Evolutionary conservation across 2,888 invertebrate genomes (phyloP).

Genomic region (Drosophila algonquin): DNA sequence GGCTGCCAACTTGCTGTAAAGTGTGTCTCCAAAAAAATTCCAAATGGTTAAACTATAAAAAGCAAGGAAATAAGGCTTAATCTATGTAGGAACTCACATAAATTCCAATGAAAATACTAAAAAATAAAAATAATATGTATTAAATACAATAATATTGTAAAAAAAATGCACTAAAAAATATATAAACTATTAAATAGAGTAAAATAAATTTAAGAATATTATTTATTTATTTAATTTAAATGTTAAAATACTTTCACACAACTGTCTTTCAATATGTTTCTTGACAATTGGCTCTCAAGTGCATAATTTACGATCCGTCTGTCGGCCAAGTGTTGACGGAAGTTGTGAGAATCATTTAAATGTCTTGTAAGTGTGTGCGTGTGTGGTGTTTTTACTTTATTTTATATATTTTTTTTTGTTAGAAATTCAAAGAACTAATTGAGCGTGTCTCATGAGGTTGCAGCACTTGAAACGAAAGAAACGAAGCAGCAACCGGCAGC

Average conservation of each 20-base stretch:
- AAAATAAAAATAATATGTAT: background rate
- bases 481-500: constrained; percentile 28
- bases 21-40: too few species aligned
- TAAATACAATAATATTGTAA: background rate
- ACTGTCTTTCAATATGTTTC: background rate
- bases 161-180: too few species aligned
- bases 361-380: constrained; percentile 11
- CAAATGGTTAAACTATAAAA: too few species aligned
- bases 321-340: constrained; percentile 50
- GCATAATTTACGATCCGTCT: constrained; percentile 38
- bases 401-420: constrained; percentile 6
- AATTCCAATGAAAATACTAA: background rate
- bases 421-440: constrained; percentile 70
- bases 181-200: background rate
- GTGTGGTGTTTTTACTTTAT: background rate
- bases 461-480: constrained; percentile 27
- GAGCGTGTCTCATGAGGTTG: constrained; percentile 50
- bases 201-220: background rate
- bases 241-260: constrained; percentile 6
- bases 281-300: constrained; percentile 54
- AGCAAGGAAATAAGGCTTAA: too few species aligned
- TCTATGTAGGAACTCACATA: too few species aligned
- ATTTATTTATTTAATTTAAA: background rate
- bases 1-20: too few species aligned
- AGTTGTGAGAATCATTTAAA: constrained; percentile 44